Conservation (phyloP, 2,797 vertebrate genomes). For the Columba guinea region DNA sequence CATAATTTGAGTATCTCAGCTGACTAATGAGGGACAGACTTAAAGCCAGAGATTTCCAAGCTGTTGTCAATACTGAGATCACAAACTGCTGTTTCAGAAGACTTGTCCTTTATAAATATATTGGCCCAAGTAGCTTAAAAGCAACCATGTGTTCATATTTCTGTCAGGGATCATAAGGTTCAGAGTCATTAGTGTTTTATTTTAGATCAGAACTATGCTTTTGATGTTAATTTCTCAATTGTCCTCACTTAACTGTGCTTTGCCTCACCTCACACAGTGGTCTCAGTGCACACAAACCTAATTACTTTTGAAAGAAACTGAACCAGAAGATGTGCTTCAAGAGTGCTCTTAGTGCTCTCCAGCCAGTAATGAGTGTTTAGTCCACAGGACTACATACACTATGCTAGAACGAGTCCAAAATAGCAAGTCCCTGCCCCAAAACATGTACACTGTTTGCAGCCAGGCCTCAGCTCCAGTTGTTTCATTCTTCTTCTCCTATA, state of each 20-base stretch:
- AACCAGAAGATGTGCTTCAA: background rate
- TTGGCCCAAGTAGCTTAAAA: background rate
- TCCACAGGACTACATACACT: background rate
- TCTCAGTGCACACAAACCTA: background rate
- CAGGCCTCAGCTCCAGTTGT: background rate
- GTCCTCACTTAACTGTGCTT: background rate
- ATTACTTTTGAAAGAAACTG: background rate
- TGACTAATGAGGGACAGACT: slow-evolving; percentile 49
- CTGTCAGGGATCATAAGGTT: background rate
- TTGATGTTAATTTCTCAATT: background rate
- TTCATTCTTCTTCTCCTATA: background rate
- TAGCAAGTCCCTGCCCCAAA: background rate
- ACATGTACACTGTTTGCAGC: background rate
- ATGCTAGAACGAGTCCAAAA: background rate
- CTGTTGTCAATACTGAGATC: slow-evolving; percentile 19
- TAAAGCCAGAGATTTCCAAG: slow-evolving; percentile 33
- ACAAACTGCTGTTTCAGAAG: background rate
- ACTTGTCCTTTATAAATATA: background rate
- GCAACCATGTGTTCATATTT: background rate
- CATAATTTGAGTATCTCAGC: slow-evolving; percentile 23
- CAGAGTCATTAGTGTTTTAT: background rate
- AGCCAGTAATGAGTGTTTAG: background rate
- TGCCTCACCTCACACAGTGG: background rate
- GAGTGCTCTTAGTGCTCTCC: background rate
- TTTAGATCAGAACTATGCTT: background rate